Base-by-base conservation (phyloP, 2,888 invertebrate genomes). In the Aphrophora alni region DNA sequence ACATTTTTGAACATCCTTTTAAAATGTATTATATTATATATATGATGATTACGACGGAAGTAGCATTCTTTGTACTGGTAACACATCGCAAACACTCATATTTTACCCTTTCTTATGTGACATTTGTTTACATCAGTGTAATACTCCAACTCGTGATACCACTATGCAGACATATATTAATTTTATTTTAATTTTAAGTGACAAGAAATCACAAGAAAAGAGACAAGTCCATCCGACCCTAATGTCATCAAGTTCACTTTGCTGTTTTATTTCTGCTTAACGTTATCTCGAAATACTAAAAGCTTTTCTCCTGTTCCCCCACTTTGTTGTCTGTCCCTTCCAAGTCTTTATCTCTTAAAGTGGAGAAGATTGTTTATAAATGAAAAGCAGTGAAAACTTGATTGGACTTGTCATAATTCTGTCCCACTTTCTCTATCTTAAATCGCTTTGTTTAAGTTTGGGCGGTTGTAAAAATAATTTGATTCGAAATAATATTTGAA, bases 331-430 rank as follows among this genome's bases (percentile, higher is more conserved):
- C 44, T 44, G 44, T 44, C 59, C 59, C 21, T 59, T 21, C 59
- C 5, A 59, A 59, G 12, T 59, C 21, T n/a, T 59, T 59, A 59
- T 59, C 59, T 59, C n/a, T 21, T 59, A 59, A 59, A 59, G 59
- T 59, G 59, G 59, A 21, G 21, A 59, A 59, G 59, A 59, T 59
- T 59, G 59, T 59, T 59, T 59, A 59, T 59, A 59, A 59, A 59
- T 59, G 59, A 59, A 59, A 59, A 4, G 4, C 59, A 59, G 59
- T 59, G 59, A 59, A 59, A 59, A 21, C 12, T 59, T 14, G 44
- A 2, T 44, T 2, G 44, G n/a, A n/a, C n/a, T n/a, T n/a, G n/a
- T n/a, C n/a, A n/a, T n/a, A n/a, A n/a, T n/a, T n/a, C n/a, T n/a
- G n/a, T n/a, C n/a, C n/a, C 44, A 44, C 5, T 44, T 44, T 44